Evolutionary conservation across 2,113 vertebrate genomes (phyloP), one percentile per base, ranked within the genome.

Genomic region (Ochotona curzoniae): DNA sequence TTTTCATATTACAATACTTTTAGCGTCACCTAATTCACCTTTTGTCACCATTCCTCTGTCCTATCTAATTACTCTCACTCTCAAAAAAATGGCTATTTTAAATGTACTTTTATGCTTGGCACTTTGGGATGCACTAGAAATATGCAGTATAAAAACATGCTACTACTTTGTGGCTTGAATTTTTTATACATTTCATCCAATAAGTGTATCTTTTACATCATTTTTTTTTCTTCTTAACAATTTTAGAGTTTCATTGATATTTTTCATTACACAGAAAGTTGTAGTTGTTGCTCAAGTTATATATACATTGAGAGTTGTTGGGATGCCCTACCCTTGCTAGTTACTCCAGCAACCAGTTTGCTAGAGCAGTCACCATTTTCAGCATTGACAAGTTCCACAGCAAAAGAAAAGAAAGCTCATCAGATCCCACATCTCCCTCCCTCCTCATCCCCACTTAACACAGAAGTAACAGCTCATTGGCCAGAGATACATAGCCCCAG

Each of bases 51-150:
- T 80, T 75, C 6, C 30, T 10, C 64, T 83, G 92, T 80, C 60
- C 70, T 28, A 5, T 23, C 61, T 83, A 87, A 87, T 61, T 14
- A 84, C 10, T 54, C 13, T 20, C 54, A 6, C 38, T 23, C 35
- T 80, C 70, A 85, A 93, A 81, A 61, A 57, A 93, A 89, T 54
- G 7, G 84, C 30, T 47, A 71, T 87, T 78, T 90, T 87, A n/a
- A 80, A 28, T 64, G 15, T 73, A 12, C 20, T 28, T 54, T 21
- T 86, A 76, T 35, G 66, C 49, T 90, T 66, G 15, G 79, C 13
- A 47, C 21, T 76, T 75, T 44, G 63, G 15, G 66, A 63, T n/a
- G 23, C 20, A 35, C 26, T 93, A 8, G 10, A 78, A 89, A 73
- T 61, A 82, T 1, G 23, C 54, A 32, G 44, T n/a, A 38, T 73